Base-by-base conservation (phyloP, 2,113 vertebrate species). In the Tautogolabrus adspersus region DNA sequence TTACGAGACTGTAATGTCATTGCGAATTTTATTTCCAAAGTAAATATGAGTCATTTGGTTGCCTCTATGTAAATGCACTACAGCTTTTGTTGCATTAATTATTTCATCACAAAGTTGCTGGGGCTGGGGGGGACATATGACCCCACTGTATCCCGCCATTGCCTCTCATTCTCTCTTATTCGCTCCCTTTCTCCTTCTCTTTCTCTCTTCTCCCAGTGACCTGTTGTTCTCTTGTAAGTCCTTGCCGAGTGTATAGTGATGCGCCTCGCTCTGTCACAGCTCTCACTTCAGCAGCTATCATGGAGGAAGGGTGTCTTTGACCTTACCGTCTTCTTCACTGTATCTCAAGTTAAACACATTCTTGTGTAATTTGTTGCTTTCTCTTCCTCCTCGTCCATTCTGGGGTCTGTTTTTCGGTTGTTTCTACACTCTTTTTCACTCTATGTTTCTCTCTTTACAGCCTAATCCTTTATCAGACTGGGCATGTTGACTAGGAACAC, bases 241-340 rank as follows among this genome's bases (percentile, higher is more conserved):
- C 26, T 54, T 37, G 47, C 21, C 26, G 37, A 61, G 55, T 37
- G 58, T 11, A 38, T 13, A 49, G 23, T 21, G 44, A 72, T 78
- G 64, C 67, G 2, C 58, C 44, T 58, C 52, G 55, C 66, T 72
- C 66, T 2, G 42, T 84, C 84, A 63, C 66, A 72, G 59, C 61
- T 66, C 62, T 80, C 77, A 56, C 65, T 85, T 84, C 80, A 75
- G 73, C 72, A 16, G 67, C 71, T 54, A 37, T 74, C 44, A 58
- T 0, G 16, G 47, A 26, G 10, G 15, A 49, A 49, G 15, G 18
- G 47, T 26, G 77, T 76, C 83, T 84, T 85, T 87, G 85, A 86
- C 78, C 82, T 79, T 38, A 26, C 26, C 12, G 49, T 79, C 69
- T 26, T 37, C 75, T 78, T 55, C n/a, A 21, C 54, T 58, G 72